Conservation (phyloP, 2,888 invertebrate species). For the Troglohyphantes excavatus region DNA sequence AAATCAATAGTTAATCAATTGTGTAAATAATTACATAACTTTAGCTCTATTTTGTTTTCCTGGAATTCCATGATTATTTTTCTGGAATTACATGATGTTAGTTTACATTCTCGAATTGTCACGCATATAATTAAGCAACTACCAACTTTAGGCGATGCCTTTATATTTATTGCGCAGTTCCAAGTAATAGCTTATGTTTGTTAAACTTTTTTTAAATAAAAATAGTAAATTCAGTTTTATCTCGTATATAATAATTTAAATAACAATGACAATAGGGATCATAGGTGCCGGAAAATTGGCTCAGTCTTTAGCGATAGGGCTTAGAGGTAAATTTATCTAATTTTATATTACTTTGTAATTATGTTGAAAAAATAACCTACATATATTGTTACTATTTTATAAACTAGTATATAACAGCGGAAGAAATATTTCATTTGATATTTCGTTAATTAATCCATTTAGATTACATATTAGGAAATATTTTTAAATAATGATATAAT, state of each 20-base stretch:
- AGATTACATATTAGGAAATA: no score
- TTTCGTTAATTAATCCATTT: no score
- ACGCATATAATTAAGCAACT: not conserved
- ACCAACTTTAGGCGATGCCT: not conserved
- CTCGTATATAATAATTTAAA: not conserved
- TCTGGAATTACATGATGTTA: not conserved
- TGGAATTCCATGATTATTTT: not conserved
- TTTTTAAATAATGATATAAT: no score
- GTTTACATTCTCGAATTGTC: not conserved
- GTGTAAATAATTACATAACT: not conserved
- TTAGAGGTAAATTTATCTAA: slow-evolving; percentile 87
- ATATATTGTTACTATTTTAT: no score
- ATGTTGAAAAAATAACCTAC: not conserved
- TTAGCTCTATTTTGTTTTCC: no score
- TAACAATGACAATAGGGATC: slow-evolving; percentile 87
- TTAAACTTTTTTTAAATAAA: not conserved
- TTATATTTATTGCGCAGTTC: not conserved
- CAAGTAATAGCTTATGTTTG: not conserved
- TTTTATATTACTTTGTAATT: slow-evolving; percentile 11
- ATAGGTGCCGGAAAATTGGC: slow-evolving; percentile 96
- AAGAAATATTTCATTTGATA: no score
- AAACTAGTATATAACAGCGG: no score
- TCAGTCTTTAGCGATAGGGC: slow-evolving; percentile 94
- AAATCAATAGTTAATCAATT: not conserved
- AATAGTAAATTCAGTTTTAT: not conserved